Evolutionary conservation across 2,113 vertebrate species (phyloP).

Genomic region (Entelurus aequoreus): DNA sequence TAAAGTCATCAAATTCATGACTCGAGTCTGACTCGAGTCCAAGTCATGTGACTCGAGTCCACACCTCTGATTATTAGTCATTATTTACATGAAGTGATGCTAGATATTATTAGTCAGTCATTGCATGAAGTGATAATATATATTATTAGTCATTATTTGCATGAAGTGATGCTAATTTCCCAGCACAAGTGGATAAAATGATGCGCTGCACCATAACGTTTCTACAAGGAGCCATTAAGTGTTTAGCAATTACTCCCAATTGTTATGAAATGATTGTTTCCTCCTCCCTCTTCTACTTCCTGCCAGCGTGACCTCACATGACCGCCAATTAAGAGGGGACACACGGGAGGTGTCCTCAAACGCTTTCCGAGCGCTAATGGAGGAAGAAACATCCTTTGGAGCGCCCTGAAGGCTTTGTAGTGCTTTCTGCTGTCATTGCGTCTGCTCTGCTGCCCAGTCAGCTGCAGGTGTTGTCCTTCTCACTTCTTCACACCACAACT

Average conservation of each 20-base stretch:
- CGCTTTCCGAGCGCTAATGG: conserved; percentile 21
- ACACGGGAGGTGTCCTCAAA: conserved; percentile 11
- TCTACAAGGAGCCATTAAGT: conserved; percentile 39
- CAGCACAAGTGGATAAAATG: conserved; percentile 46
- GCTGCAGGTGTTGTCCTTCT: conserved; percentile 1
- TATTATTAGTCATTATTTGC: no score
- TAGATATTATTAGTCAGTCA: no score
- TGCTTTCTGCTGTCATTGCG: not conserved
- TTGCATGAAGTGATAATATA: no score
- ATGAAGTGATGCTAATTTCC: conserved; percentile 47
- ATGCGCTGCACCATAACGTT: conserved; percentile 37
- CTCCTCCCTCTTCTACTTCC: conserved; percentile 13
- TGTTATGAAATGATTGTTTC: conserved; percentile 34
- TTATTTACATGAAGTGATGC: no score
- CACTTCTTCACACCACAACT: not conserved
- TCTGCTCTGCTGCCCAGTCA: conserved; percentile 22
- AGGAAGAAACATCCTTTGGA: not conserved
- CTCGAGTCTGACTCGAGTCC: no score
- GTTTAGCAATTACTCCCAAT: conserved; percentile 33
- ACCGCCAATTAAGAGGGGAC: conserved; percentile 26
- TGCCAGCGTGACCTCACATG: conserved; percentile 20
- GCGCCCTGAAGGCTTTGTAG: conserved; percentile 7
- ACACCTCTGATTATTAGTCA: no score
- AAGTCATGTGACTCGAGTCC: no score
- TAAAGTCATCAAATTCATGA: no score